These are phyloP conservation scores for Arctia plantaginis DNA, from an alignment of 2,888 invertebrate genomes.

Conservation along the genomic window DNA sequence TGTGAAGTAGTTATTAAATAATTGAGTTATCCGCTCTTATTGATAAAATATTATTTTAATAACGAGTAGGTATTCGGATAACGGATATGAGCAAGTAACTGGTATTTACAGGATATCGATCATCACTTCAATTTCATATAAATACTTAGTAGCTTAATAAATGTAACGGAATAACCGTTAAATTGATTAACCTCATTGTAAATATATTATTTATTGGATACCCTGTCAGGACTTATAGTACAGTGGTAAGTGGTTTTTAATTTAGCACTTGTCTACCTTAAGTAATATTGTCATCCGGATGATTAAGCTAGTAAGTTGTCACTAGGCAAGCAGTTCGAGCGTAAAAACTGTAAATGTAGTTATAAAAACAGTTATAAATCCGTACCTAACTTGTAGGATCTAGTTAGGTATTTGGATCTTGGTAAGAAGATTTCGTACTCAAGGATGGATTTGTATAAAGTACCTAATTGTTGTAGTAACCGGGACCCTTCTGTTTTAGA, in stretches of 20 bases:
- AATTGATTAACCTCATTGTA: neutral
- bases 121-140: slow-evolving; percentile 40
- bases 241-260: slow-evolving; percentile 23
- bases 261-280: slow-evolving; percentile 8
- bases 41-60: slow-evolving; percentile 19
- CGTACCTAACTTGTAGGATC: neutral
- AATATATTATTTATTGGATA: neutral
- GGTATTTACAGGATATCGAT: slow-evolving; percentile 38
- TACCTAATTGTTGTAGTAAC: neutral
- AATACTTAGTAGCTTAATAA: slow-evolving; percentile 7
- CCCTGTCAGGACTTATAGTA: neutral
- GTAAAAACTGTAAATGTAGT: no score
- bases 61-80: slow-evolving; percentile 8
- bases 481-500: no score
- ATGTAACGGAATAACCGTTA: neutral
- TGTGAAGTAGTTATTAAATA: slow-evolving; percentile 40
- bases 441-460: neutral
- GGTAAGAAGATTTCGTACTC: neutral
- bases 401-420: neutral
- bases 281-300: neutral
- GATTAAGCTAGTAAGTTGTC: neutral
- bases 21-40: slow-evolving; percentile 36
- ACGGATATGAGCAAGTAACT: slow-evolving; percentile 15
- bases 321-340: no score
- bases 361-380: neutral